Evolutionary conservation across 37 sponge, comb jelly and placozoan species (phyloP).

Genomic region (Tethya wilhelma): DNA sequence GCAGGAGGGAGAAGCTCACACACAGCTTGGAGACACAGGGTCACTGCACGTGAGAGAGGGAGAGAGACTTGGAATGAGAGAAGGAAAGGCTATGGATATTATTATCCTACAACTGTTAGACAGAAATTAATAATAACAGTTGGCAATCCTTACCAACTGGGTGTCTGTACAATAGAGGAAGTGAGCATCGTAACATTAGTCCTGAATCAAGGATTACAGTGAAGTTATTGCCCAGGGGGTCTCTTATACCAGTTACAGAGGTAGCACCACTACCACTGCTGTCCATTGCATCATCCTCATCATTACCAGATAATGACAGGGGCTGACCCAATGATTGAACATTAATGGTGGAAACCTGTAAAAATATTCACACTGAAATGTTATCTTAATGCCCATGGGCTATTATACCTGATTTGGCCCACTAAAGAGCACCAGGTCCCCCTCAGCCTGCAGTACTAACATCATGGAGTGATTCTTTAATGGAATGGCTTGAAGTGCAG

Average conservation of each 20-base stretch:
- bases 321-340: too few species aligned
- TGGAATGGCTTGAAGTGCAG: slow-evolving; percentile 30
- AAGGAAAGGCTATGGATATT: background rate
- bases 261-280: too few species aligned
- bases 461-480: slow-evolving; percentile 22
- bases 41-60: slow-evolving; percentile 4
- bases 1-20: slow-evolving; percentile 20
- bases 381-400: too few species aligned
- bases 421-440: slow-evolving; percentile 21
- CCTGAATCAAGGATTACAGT: slow-evolving; percentile 11
- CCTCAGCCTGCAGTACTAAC: slow-evolving; percentile 20
- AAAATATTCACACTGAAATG: too few species aligned
- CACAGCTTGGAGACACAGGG: slow-evolving; percentile 41
- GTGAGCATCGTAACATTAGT: slow-evolving; percentile 22
- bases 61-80: background rate
- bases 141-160: slow-evolving; percentile 20
- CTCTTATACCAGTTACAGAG: background rate
- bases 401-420: slow-evolving; percentile 48
- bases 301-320: too few species aligned
- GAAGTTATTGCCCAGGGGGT: slow-evolving; percentile 25
- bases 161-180: slow-evolving; percentile 26
- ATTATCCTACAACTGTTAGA: background rate
- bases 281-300: too few species aligned
- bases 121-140: background rate
- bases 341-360: too few species aligned